Evolutionary conservation across 2,888 invertebrate genomes (phyloP).

Genomic region (Tetranychus piercei): DNA sequence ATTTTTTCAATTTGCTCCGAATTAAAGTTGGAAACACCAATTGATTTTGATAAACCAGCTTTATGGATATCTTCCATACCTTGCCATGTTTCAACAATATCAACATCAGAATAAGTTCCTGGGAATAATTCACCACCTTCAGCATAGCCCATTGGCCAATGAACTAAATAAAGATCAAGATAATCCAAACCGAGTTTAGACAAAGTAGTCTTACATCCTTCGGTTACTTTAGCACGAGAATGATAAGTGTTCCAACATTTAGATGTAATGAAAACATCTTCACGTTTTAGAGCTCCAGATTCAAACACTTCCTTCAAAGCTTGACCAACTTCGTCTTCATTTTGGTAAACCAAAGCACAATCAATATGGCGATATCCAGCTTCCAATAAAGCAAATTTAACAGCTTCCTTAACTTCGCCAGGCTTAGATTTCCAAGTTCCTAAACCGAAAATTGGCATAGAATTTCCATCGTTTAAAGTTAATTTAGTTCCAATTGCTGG

Average conservation of each 20-base stretch:
- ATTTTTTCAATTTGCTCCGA: conserved; percentile 49
- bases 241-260: conserved; percentile 75
- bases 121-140: conserved; percentile 29
- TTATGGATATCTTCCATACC: conserved; percentile 53
- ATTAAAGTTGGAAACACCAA: conserved; percentile 70
- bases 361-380: conserved; percentile 33
- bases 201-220: conserved; percentile 49
- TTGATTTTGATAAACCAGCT: conserved; percentile 47
- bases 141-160: conserved; percentile 68
- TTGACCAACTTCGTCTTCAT: conserved; percentile 32
- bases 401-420: conserved; percentile 26
- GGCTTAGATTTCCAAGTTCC: conserved; percentile 24
- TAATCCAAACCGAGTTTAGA: conserved; percentile 53
- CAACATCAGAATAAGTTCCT: conserved; percentile 43
- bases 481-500: not conserved
- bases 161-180: conserved; percentile 69
- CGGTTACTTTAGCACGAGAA: conserved; percentile 51
- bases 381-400: conserved; percentile 28
- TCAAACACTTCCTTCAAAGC: conserved; percentile 31
- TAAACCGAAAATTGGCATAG: conserved; percentile 29
- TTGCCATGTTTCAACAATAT: conserved; percentile 45
- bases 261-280: conserved; percentile 33
- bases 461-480: conserved; percentile 25
- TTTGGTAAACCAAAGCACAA: conserved; percentile 32
- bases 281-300: conserved; percentile 30